Evolutionary conservation across 2,888 invertebrate species (phyloP).

Genomic region (Mactromeris polynyma): DNA sequence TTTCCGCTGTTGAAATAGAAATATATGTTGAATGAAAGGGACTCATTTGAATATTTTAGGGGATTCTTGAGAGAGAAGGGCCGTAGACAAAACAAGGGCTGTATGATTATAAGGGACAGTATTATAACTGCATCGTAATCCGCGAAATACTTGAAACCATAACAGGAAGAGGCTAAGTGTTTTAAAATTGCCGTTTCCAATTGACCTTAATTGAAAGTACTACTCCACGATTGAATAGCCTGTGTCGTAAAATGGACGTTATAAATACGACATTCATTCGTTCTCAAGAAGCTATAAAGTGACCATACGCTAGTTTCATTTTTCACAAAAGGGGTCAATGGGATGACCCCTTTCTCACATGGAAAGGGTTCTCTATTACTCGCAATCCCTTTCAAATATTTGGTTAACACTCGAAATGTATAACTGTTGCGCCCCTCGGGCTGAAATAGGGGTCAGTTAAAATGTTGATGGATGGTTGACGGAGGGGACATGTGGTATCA

Average conservation of each 20-base stretch:
- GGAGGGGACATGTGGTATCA: slow-evolving; percentile 30
- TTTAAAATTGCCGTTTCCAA: slow-evolving; percentile 22
- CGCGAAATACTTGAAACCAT: slow-evolving; percentile 36
- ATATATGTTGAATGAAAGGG: slow-evolving; percentile 27
- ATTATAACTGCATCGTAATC: slow-evolving; percentile 33
- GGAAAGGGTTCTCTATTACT: slow-evolving; percentile 42
- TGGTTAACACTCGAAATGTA: slow-evolving; percentile 18
- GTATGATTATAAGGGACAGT: slow-evolving; percentile 14
- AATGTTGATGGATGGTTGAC: slow-evolving; percentile 58
- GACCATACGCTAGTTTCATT: slow-evolving; percentile 58
- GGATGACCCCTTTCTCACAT: slow-evolving; percentile 58
- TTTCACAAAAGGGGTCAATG: slow-evolving; percentile 66
- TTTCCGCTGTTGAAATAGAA: slow-evolving; percentile 46
- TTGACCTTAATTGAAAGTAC: slow-evolving; percentile 43
- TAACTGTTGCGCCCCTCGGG: slow-evolving; percentile 44
- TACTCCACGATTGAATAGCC: slow-evolving; percentile 15
- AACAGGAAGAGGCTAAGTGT: slow-evolving; percentile 17
- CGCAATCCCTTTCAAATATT: slow-evolving; percentile 45
- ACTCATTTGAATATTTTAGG: slow-evolving; percentile 53
- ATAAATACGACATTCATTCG: slow-evolving; percentile 55
- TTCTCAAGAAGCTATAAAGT: slow-evolving; percentile 50
- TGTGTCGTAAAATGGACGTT: slow-evolving; percentile 53
- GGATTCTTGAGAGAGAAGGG: neutral
- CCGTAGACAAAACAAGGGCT: neutral
- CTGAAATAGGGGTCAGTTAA: slow-evolving; percentile 36